phyloP scores from a whole-genome alignment of 2,888 invertebrate genomes.

The Tetragonisca angustula region DNA sequence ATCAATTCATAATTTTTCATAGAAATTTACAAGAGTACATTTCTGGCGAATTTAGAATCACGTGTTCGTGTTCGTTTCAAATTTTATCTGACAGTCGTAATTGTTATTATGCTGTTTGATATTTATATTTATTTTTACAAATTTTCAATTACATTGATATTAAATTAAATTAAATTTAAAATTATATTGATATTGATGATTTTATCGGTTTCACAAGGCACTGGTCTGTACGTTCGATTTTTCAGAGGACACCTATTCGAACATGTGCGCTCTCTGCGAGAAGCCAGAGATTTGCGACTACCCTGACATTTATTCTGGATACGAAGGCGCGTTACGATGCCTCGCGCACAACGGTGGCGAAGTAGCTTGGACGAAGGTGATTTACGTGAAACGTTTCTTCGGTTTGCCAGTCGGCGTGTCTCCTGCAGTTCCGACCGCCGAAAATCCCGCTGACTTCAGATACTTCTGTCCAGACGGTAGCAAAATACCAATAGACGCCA shows the following conservation, averaged over 20 bases:
- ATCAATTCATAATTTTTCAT: no score
- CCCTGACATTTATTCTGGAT: conserved; percentile 93
- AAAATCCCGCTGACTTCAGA: conserved; percentile 88
- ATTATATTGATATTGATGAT: no score
- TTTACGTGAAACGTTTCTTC: conserved; percentile 91
- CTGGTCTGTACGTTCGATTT: background rate
- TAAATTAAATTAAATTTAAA: no score
- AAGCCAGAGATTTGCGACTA: conserved; percentile 91
- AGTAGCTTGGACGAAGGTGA: conserved; percentile 94
- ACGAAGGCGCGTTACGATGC: conserved; percentile 94
- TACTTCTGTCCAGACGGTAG: conserved; percentile 93
- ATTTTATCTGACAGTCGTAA: no score
- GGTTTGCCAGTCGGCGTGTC: conserved; percentile 88
- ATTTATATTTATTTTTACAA: no score
- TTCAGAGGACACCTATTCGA: conserved; percentile 90
- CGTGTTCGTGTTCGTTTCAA: no score
- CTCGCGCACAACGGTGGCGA: conserved; percentile 92
- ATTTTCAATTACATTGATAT: no score
- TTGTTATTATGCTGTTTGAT: no score
- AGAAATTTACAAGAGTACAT: no score
- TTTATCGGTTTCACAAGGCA: no score
- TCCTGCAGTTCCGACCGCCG: conserved; percentile 86
- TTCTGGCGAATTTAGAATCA: no score
- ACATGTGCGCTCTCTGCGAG: conserved; percentile 91
- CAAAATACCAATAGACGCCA: conserved; percentile 88